Evolutionary conservation across 2,888 invertebrate species (phyloP), one percentile per base, ranked within the genome.

Genomic region (Ephialtes manifestator): DNA sequence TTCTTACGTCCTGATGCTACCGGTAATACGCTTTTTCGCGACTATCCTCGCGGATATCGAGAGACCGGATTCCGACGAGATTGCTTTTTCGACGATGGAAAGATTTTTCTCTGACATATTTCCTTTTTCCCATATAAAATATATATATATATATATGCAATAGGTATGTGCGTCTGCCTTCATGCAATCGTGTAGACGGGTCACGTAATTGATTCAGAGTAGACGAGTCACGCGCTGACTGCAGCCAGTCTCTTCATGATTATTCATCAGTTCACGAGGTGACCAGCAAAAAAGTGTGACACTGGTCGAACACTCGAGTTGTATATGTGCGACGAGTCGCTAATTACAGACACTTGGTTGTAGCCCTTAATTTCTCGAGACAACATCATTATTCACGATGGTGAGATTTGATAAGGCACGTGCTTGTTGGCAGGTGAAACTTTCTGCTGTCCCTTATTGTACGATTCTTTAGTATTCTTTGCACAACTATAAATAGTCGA

Each of bases 321-420:
- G 11, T 74, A 63, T 46, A 63, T 31, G 31, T 79, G 74, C 81
- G 81, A 78, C 74, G 81, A 79, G 75, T 78, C 43, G 81, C 77
- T 81, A 85, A 85, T 85, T 79, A 81, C 76, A 28, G 51, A 79
- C 78, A 75, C 75, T 75, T 76, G 63, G 67, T 63, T 51, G 65
- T 48, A 81, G 70, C 83, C 74, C 75, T 87, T 85, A 83, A 86
- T 88, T 86, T 72, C 53, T 55, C 72, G 74, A 80, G 79, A 86
- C 83, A 83, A 82, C 84, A 83, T 84, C 81, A 75, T 88, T 84
- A 87, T 81, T 88, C 87, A 85, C 71, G 85, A 83, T 85, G 74
- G 80, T 46, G 31, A 67, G 70, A 68, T 75, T 72, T 78, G 87
- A 86, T 86, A 83, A 84, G 81, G 53, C 53, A 65, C 76, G 72